A percentile compares a stretch with the other conserved stretches of the same genome.
These are phyloP conservation scores for Acanthosepion esculentum DNA, from an alignment of 2,888 invertebrate genomes.

Conservation along the genomic window DNA sequence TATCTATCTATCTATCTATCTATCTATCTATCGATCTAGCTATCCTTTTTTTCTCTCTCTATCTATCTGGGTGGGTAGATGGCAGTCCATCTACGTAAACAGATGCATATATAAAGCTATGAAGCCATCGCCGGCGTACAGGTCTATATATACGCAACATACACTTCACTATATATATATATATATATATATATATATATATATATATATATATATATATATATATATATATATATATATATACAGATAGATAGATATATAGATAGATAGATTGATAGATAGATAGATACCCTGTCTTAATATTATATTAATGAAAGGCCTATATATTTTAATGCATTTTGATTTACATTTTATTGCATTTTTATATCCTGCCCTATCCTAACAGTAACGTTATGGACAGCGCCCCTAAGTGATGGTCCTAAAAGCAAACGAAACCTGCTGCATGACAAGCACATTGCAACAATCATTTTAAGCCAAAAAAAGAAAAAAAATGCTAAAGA, in stretches of 20 bases:
- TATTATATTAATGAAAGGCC: neutral
- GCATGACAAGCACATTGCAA: neutral
- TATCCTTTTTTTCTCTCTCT: no score
- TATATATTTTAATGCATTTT: neutral
- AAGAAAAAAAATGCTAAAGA: neutral
- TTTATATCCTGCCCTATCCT: neutral
- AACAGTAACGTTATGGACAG: neutral
- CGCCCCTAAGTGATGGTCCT: neutral
- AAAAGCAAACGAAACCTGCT: neutral
- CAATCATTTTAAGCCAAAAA: neutral
- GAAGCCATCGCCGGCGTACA: no score
- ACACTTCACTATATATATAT: neutral
- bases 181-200: neutral
- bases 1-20: no score
- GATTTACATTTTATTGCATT: neutral
- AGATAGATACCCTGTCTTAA: neutral
- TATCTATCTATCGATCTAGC: no score
- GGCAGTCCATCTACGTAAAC: no score
- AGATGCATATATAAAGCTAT: no score
- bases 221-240: neutral
- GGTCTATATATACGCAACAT: no score
- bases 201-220: neutral
- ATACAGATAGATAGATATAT: no score
- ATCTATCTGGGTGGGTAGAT: no score
- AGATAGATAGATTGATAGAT: no score